Evolutionary conservation across 1,140 invertebrate species (phyloP).

Genomic region (Procambarus virginalis): DNA sequence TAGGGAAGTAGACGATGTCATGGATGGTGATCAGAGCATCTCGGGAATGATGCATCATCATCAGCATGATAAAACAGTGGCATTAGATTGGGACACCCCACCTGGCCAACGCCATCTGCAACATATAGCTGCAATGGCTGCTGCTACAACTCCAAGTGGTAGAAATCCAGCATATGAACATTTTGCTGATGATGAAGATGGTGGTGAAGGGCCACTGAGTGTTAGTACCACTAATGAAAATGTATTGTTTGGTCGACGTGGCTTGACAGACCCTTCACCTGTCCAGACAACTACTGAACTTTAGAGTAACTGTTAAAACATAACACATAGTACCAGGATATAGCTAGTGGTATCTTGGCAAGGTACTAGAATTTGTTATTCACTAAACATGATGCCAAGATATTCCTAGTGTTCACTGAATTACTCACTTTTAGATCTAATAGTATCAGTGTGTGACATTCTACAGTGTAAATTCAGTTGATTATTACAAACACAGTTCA

Average conservation of each 20-base stretch:
- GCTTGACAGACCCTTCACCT: conserved; percentile 47
- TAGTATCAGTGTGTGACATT: background rate
- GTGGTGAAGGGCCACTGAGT: conserved; percentile 48
- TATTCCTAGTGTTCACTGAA: background rate
- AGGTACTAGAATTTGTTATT: too few species aligned
- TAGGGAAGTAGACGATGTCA: background rate
- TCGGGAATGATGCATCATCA: background rate
- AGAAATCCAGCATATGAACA: conserved; percentile 58
- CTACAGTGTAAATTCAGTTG: background rate
- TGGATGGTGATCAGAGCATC: conserved; percentile 10
- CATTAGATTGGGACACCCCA: conserved; percentile 47
- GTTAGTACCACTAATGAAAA: conserved; percentile 59
- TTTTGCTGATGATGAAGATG: conserved; percentile 45
- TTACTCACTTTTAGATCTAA: background rate
- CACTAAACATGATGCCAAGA: background rate
- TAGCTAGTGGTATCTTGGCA: background rate
- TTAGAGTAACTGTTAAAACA: background rate
- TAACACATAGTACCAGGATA: background rate
- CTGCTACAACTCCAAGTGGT: conserved; percentile 34
- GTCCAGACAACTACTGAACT: conserved; percentile 59
- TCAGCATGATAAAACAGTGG: conserved; percentile 31
- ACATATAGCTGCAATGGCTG: conserved; percentile 48
- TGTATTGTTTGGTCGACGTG: conserved; percentile 59
- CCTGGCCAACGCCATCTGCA: conserved; percentile 41
- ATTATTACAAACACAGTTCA: too few species aligned